These are phyloP conservation scores for Cacatua alba DNA, from an alignment of 2,113 vertebrate species.

Conservation along the genomic window DNA sequence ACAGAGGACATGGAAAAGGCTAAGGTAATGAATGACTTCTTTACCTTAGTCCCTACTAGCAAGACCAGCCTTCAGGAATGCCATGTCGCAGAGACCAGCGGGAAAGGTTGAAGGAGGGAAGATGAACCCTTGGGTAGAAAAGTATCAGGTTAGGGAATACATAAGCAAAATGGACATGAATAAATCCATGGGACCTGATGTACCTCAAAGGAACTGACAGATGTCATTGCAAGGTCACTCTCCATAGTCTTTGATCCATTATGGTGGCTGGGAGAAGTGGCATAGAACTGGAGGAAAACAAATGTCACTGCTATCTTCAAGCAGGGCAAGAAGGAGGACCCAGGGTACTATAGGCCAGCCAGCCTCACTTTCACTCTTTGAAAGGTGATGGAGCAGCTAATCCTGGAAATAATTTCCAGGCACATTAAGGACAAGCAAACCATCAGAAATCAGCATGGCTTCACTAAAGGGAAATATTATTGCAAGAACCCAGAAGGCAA, in stretches of 20 bases:
- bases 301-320: background rate
- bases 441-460: background rate
- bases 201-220: background rate
- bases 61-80: background rate
- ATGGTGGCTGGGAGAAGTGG: background rate
- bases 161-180: background rate
- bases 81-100: background rate
- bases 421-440: background rate
- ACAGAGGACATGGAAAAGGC: background rate
- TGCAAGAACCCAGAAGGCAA: background rate
- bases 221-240: background rate
- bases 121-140: background rate
- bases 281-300: background rate
- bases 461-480: background rate
- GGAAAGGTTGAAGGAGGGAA: background rate
- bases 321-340: background rate
- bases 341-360: background rate
- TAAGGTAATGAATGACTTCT: background rate
- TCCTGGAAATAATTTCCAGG: background rate
- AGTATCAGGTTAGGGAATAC: background rate
- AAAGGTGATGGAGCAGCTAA: background rate
- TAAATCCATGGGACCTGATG: background rate
- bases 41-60: background rate
- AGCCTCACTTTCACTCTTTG: background rate
- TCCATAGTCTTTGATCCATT: background rate